Conservation (phyloP, 2,113 vertebrate genomes). For the Electrona antarctica region DNA sequence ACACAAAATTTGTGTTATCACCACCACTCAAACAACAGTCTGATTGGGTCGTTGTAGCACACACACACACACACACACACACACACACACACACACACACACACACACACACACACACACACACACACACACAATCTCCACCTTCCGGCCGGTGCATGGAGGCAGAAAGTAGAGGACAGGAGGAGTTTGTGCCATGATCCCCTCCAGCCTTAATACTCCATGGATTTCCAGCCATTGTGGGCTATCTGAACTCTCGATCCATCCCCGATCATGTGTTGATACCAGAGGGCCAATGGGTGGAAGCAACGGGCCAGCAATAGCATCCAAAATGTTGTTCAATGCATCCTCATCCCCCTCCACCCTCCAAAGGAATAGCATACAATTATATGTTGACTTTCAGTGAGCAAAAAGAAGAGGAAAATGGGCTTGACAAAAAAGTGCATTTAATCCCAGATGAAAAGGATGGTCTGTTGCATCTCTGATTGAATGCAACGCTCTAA, state of each 20-base stretch:
- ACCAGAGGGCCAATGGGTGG: constrained; percentile 35
- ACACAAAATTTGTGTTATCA: too few relatives aligned
- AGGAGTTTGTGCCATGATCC: neutral
- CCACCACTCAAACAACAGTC: too few relatives aligned
- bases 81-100: too few relatives aligned
- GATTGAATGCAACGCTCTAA: neutral
- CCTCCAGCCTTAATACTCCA: constrained; percentile 5
- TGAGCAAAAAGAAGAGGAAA: neutral
- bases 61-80: too few relatives aligned
- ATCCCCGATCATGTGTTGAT: constrained; percentile 37
- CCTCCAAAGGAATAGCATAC: neutral
- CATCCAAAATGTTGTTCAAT: constrained; percentile 3
- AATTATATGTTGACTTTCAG: neutral
- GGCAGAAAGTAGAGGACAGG: neutral
- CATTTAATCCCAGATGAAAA: neutral
- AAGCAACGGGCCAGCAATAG: constrained; percentile 13
- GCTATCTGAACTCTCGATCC: constrained; percentile 27
- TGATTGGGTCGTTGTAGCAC: too few relatives aligned
- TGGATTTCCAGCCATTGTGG: constrained; percentile 33
- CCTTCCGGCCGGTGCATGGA: neutral
- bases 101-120: too few relatives aligned
- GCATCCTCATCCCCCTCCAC: neutral
- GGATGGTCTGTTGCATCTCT: neutral
- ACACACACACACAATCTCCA: neutral
- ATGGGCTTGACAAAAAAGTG: neutral